Evolutionary conservation across 2,888 invertebrate genomes (phyloP).

Genomic region (Anticlea derivata): DNA sequence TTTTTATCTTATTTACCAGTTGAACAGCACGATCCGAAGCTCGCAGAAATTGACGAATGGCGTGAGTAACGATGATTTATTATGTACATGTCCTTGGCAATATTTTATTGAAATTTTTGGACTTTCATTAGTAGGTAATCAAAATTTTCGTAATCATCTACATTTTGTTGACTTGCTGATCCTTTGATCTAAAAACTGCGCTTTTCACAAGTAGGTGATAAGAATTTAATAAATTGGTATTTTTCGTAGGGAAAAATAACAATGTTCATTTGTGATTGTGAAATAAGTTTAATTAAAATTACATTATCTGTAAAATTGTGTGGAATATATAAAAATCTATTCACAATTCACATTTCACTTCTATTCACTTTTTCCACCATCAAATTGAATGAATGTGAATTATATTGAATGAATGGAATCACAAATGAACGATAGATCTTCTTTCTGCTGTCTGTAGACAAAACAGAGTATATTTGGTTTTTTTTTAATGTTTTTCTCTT

Average conservation of each 20-base stretch:
- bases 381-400: slow-evolving; percentile 1
- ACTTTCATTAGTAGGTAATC: slow-evolving; percentile 65
- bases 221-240: background rate
- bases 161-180: slow-evolving; percentile 45
- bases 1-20: too few relatives aligned
- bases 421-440: background rate
- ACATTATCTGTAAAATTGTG: too few relatives aligned
- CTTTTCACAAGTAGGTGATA: background rate
- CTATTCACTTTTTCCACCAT: background rate
- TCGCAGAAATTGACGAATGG: slow-evolving; percentile 71
- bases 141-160: slow-evolving; percentile 40
- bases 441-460: too few relatives aligned
- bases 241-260: background rate
- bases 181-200: slow-evolving; percentile 1
- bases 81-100: slow-evolving; percentile 81
- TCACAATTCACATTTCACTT: slow-evolving; percentile 3
- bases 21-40: slow-evolving; percentile 70
- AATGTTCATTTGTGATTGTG: too few relatives aligned
- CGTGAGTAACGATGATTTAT: slow-evolving; percentile 70
- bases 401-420: background rate
- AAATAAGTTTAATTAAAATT: too few relatives aligned
- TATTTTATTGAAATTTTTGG: slow-evolving; percentile 61
- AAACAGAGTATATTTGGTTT: too few relatives aligned
- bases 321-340: background rate
- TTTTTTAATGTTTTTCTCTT: too few relatives aligned